Evolutionary conservation across 2,888 invertebrate species (phyloP), one percentile per base, ranked within the genome.

Genomic region (Heliconius charithonia): DNA sequence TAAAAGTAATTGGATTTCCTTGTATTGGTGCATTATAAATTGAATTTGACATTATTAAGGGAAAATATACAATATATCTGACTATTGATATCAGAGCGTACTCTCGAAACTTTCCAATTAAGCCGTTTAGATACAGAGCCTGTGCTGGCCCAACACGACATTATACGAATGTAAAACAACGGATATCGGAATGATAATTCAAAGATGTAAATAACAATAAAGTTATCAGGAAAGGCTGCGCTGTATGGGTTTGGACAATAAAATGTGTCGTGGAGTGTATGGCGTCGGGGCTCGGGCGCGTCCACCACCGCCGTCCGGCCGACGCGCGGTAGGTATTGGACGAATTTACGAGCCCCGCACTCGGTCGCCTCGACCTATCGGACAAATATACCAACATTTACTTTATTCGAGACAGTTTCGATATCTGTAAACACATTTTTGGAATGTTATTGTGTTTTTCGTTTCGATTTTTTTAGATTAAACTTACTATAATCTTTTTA

Each of bases 141-240:
- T 29, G 29, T 29, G 4, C 29, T 89, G 87, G 86, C 87, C 88
- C 87, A 90, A 92, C 92, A 92, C 89, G 89, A 89, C 89, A 89
- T 92, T 92, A 92, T 89, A 90, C 88, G 88, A 90, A 93, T 93
- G 93, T 94, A 94, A 94, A 92, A 94, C 94, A 94, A 93, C 89
- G 87, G 89, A 90, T 92, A 93, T 94, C 93, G 89, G 86, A 88
- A 90, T 92, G 93, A 93, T 93, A 93, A 93, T 92, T 91, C 91
- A 87, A 89, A 89, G 92, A 92, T 92, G 94, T 94, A 94, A 94
- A 95, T 94, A 94, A 94, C 94, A 93, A 94, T 94, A 94, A 93
- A 91, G 91, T 94, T 94, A 95, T 95, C 94, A 88, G 91, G 86
- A 86, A 89, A 90, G 88, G 89, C 89, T 90, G 88, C 88, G 86